Conservation (phyloP, 2,888 invertebrate species). For the Apodemia mormo region DNA sequence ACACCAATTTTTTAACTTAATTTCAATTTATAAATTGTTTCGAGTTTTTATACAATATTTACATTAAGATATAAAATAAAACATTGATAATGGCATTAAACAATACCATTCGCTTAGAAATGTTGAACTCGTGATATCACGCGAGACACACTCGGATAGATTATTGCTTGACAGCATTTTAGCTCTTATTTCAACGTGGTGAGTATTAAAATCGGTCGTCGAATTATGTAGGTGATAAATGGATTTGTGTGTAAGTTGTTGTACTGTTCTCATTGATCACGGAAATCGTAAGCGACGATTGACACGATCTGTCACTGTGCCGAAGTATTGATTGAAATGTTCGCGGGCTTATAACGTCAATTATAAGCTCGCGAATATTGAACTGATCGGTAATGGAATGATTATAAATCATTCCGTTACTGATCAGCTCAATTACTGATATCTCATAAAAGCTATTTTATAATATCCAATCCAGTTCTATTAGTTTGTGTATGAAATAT, state of each 20-base stretch:
- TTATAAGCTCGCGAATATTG: constrained; percentile 8
- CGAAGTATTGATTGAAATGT: constrained; percentile 66
- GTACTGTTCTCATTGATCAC: constrained; percentile 43
- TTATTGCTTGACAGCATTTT: neutral
- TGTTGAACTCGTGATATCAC: constrained; percentile 11
- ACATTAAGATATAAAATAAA: constrained; percentile 11
- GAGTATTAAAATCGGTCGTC: neutral
- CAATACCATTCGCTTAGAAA: constrained; percentile 13
- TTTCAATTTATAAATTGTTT: neutral
- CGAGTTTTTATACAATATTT: constrained; percentile 7
- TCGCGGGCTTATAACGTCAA: constrained; percentile 54
- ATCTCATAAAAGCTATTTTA: constrained; percentile 8
- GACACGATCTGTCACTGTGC: constrained; percentile 58
- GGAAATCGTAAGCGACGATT: constrained; percentile 42
- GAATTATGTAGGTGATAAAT: neutral
- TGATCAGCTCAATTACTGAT: constrained; percentile 16
- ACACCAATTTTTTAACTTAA: constrained; percentile 9
- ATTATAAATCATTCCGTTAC: constrained; percentile 17
- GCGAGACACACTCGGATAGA: neutral
- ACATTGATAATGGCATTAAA: neutral
- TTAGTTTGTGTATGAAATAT: constrained; percentile 12
- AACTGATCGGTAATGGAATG: constrained; percentile 4
- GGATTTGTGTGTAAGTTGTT: constrained; percentile 9
- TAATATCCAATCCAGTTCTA: constrained; percentile 11
- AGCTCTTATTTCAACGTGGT: neutral